Conservation (phyloP, 2,797 vertebrate species). For the Pangasius krempfi region DNA sequence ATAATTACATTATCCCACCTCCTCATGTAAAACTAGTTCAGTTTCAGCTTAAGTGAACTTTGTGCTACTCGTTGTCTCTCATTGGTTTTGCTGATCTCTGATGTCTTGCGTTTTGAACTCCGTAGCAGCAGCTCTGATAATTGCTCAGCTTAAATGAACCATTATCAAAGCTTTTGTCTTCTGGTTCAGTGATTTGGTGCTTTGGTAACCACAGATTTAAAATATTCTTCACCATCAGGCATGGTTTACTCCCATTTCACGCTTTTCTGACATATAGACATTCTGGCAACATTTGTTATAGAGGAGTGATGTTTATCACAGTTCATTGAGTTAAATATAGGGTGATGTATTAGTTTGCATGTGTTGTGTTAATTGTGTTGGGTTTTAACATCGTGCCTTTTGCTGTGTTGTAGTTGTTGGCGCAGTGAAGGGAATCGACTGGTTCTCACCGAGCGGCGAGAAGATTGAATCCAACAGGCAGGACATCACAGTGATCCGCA, state of each 20-base stretch:
- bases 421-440: conserved; percentile 89
- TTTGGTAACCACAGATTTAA: conserved; percentile 20
- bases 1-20: background rate
- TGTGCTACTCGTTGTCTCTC: background rate
- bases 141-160: conserved; percentile 39
- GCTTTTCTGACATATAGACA: conserved; percentile 14
- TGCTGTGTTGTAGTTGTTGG: conserved; percentile 79
- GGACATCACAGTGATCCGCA: conserved; percentile 87
- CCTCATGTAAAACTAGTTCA: background rate
- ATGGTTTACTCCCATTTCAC: conserved; percentile 28
- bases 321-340: conserved; percentile 16
- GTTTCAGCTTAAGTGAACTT: background rate
- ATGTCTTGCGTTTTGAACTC: conserved; percentile 38
- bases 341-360: conserved; percentile 18
- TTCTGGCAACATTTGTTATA: conserved; percentile 24
- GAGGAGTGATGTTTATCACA: conserved; percentile 7
- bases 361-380: background rate
- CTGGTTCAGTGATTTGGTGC: conserved; percentile 44
- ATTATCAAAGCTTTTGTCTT: conserved; percentile 36
- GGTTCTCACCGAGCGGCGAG: conserved; percentile 92
- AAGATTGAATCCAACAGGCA: conserved; percentile 86
- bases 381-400: background rate
- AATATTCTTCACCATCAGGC: conserved; percentile 27
- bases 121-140: conserved; percentile 35
- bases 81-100: conserved; percentile 17